These are phyloP conservation scores for Callithrix jacchus DNA, from an alignment of 2,113 vertebrate genomes.

Conservation along the genomic window DNA sequence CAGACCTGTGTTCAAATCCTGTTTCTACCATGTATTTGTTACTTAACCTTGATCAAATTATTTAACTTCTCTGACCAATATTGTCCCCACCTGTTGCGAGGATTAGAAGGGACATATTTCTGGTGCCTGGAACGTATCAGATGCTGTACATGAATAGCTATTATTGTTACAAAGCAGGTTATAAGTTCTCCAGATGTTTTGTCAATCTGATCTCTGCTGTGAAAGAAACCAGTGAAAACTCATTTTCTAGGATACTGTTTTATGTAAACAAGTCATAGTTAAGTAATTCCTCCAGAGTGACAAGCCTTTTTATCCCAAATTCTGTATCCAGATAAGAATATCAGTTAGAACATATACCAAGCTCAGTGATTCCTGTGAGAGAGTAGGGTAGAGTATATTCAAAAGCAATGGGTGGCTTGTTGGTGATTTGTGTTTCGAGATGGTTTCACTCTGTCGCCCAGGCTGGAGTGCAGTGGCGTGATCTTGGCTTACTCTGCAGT, in stretches of 20 bases:
- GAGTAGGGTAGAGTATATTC: not conserved
- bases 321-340: not conserved
- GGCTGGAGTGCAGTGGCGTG: too few species aligned
- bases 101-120: not conserved
- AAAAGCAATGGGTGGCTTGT: not conserved
- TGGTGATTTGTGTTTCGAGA: not conserved
- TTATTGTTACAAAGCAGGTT: not conserved
- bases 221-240: not conserved
- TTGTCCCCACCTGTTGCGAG: not conserved
- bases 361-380: not conserved
- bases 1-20: not conserved
- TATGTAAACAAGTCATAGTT: slow-evolving; percentile 3
- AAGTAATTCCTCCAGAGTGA: not conserved
- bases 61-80: not conserved
- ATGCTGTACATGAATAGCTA: not conserved
- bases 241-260: not conserved
- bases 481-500: too few species aligned
- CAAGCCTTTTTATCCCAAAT: not conserved
- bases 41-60: not conserved
- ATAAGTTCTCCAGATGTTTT: slow-evolving; percentile 1
- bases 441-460: too few species aligned
- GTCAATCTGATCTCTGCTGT: slow-evolving; percentile 40
- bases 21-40: not conserved
- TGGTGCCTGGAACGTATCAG: not conserved
- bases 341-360: not conserved